A percentile compares a stretch with the other conserved stretches of the same genome.
Evolutionary conservation across 2,113 vertebrate genomes (phyloP).

Genomic region (Microtus ochrogaster): DNA sequence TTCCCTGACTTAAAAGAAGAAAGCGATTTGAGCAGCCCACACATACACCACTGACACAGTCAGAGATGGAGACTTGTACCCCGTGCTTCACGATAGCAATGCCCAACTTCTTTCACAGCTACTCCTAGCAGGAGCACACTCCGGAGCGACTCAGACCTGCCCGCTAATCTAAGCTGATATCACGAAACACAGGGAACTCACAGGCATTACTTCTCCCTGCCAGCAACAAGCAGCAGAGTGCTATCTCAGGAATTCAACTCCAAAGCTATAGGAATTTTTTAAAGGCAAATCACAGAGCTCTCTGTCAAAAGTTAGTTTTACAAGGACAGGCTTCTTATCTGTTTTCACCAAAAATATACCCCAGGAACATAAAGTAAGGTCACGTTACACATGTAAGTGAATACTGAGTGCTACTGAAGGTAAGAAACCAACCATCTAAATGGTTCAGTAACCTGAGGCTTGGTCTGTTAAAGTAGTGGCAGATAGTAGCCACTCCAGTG

Average conservation of each 20-base stretch:
- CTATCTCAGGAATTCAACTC: background rate
- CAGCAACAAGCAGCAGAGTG: background rate
- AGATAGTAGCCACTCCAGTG: background rate
- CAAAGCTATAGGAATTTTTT: constrained; percentile 43
- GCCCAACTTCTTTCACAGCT: background rate
- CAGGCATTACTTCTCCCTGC: background rate
- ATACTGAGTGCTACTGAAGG: background rate
- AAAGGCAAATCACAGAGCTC: background rate
- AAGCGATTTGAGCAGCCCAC: background rate
- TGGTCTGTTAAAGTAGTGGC: background rate
- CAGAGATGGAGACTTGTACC: background rate
- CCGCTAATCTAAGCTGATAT: background rate
- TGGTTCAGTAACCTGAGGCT: constrained; percentile 8
- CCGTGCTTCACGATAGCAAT: background rate
- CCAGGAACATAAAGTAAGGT: background rate
- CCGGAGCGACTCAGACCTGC: background rate
- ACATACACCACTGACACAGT: background rate
- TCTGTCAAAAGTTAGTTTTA: constrained; percentile 31
- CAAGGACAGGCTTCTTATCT: background rate
- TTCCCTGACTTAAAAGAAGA: constrained; percentile 9
- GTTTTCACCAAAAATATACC: constrained; percentile 21
- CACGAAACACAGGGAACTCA: background rate
- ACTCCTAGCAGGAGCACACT: background rate
- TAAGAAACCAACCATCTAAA: constrained; percentile 14
- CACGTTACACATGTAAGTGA: background rate